Conservation (phyloP, 92 coral and sea anemone genomes). For the Phenganax marumi region DNA sequence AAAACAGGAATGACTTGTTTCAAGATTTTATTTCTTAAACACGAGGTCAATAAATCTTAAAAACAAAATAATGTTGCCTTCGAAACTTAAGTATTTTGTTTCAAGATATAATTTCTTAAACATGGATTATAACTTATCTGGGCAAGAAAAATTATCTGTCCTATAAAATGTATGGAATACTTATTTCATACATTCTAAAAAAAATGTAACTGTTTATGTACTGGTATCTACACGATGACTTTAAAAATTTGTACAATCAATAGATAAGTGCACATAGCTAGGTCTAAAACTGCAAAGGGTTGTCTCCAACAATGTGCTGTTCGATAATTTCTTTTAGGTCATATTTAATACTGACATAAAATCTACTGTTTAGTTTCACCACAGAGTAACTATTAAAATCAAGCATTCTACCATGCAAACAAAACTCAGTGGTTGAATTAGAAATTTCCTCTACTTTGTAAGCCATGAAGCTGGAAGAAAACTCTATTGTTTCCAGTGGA, state of each 20-base stretch:
- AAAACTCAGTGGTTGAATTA: neutral
- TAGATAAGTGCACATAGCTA: neutral
- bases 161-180: neutral
- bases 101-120: slow-evolving; percentile 14
- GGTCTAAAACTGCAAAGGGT: neutral
- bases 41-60: neutral
- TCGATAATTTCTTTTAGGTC: slow-evolving; percentile 6
- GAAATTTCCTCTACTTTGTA: neutral
- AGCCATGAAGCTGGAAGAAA: neutral
- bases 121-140: neutral
- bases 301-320: slow-evolving; percentile 10
- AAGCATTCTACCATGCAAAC: neutral
- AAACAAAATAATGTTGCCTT: slow-evolving; percentile 3
- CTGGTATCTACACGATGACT: neutral
- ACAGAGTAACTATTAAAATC: slow-evolving; percentile 2
- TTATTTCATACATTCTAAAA: neutral
- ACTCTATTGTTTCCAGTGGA: slow-evolving; percentile 2
- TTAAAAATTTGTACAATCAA: neutral
- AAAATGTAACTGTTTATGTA: neutral
- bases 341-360: neutral
- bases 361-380: neutral
- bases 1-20: neutral
- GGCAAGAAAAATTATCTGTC: slow-evolving; percentile 4
- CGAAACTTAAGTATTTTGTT: neutral
- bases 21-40: slow-evolving; percentile 3